Evolutionary conservation across 2,113 vertebrate genomes (phyloP).

Genomic region (Tringa solitaria): DNA sequence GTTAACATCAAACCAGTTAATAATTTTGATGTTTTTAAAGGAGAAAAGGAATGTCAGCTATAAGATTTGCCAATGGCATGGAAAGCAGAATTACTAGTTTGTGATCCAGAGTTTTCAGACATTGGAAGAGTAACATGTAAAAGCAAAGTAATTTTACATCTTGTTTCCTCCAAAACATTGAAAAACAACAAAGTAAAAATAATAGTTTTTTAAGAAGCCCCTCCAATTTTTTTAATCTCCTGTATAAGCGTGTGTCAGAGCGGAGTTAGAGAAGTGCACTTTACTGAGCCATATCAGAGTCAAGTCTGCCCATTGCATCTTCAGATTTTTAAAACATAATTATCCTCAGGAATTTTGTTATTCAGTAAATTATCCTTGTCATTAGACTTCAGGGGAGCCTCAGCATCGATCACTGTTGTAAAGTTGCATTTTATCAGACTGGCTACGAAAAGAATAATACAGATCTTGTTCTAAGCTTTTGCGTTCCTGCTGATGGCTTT

Average conservation of each 20-base stretch:
- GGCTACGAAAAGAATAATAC: constrained; percentile 65
- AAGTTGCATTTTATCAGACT: constrained; percentile 44
- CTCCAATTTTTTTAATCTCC: background rate
- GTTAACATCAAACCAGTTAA: background rate
- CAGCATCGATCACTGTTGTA: constrained; percentile 20
- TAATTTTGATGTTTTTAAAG: background rate
- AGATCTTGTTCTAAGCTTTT: constrained; percentile 54
- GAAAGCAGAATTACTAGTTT: background rate
- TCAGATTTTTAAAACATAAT: background rate
- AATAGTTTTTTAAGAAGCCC: background rate
- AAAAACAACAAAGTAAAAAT: background rate
- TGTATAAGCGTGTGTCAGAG: background rate
- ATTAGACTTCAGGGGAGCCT: constrained; percentile 37
- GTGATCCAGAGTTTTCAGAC: background rate
- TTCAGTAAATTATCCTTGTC: constrained; percentile 33
- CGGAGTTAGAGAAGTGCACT: background rate
- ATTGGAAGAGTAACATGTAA: background rate
- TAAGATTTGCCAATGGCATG: background rate
- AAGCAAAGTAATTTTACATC: background rate
- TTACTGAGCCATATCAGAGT: background rate
- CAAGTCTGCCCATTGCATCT: background rate
- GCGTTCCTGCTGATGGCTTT: constrained; percentile 61
- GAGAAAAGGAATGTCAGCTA: background rate
- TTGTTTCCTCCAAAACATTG: background rate
- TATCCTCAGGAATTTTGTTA: background rate